Evolutionary conservation across 2,888 invertebrate genomes (phyloP).

Genomic region (Andrena haemorrhoa): DNA sequence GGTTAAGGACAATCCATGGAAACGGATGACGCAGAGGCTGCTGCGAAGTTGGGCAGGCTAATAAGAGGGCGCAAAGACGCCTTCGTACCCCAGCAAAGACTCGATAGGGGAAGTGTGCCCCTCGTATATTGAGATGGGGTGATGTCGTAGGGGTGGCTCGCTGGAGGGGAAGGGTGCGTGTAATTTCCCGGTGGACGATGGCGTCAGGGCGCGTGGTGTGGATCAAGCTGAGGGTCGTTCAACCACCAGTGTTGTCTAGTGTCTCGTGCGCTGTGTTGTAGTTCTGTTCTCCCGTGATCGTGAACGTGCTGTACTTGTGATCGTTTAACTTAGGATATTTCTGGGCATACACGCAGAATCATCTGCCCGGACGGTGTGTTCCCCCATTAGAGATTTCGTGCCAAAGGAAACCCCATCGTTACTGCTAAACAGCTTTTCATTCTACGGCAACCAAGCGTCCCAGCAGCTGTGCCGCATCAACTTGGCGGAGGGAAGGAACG

Average conservation of each 20-base stretch:
- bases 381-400: background rate
- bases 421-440: background rate
- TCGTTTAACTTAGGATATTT: constrained; percentile 77
- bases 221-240: constrained; percentile 80
- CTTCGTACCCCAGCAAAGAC: constrained; percentile 70
- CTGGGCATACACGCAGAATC: constrained; percentile 8
- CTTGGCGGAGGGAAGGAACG: background rate
- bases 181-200: constrained; percentile 82
- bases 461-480: background rate
- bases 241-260: constrained; percentile 83
- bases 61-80: constrained; percentile 77
- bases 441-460: no score
- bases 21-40: constrained; percentile 65
- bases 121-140: constrained; percentile 76
- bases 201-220: constrained; percentile 78
- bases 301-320: constrained; percentile 80
- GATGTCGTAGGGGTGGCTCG: constrained; percentile 71
- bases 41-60: constrained; percentile 66
- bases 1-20: constrained; percentile 68
- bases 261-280: constrained; percentile 80
- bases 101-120: constrained; percentile 70
- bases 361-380: background rate
- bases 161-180: constrained; percentile 73
- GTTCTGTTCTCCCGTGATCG: constrained; percentile 79
- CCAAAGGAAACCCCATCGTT: background rate